Conservation (phyloP, 2,797 vertebrate species). For the Cuniculus paca region DNA sequence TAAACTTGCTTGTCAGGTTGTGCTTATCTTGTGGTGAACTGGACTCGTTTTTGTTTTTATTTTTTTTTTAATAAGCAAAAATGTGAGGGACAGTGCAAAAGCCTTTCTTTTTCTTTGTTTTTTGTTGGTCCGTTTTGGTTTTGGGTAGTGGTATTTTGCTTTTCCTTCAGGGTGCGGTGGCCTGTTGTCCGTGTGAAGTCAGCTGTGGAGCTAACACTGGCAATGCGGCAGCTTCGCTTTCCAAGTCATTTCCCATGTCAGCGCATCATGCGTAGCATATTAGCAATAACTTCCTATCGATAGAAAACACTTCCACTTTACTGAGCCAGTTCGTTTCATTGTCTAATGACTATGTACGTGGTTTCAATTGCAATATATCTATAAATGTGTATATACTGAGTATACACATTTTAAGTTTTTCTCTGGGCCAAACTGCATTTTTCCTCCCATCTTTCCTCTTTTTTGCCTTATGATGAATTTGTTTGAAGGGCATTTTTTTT, state of each 20-base stretch:
- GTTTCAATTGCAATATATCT: conserved; percentile 66
- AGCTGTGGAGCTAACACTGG: conserved; percentile 69
- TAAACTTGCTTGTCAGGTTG: conserved; percentile 81
- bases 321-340: conserved; percentile 87
- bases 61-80: conserved; percentile 61
- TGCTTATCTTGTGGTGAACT: conserved; percentile 91
- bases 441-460: conserved; percentile 50
- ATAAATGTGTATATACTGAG: conserved; percentile 63
- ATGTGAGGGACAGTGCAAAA: conserved; percentile 87
- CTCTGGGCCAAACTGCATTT: conserved; percentile 84
- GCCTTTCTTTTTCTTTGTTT: conserved; percentile 84
- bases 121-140: conserved; percentile 61
- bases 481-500: conserved; percentile 89
- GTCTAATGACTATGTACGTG: conserved; percentile 80
- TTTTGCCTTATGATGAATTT: conserved; percentile 88
- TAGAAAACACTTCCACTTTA: conserved; percentile 83
- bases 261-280: conserved; percentile 85
- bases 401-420: conserved; percentile 73
- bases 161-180: conserved; percentile 69
- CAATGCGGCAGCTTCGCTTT: conserved; percentile 79
- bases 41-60: conserved; percentile 87
- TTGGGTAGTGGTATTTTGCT: conserved; percentile 76
- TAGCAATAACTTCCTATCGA: conserved; percentile 89
- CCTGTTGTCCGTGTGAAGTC: conserved; percentile 77
- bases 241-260: conserved; percentile 72